Evolutionary conservation across 2,113 vertebrate species (phyloP), one percentile per base, ranked within the genome.

Genomic region (Clarias gariepinus): DNA sequence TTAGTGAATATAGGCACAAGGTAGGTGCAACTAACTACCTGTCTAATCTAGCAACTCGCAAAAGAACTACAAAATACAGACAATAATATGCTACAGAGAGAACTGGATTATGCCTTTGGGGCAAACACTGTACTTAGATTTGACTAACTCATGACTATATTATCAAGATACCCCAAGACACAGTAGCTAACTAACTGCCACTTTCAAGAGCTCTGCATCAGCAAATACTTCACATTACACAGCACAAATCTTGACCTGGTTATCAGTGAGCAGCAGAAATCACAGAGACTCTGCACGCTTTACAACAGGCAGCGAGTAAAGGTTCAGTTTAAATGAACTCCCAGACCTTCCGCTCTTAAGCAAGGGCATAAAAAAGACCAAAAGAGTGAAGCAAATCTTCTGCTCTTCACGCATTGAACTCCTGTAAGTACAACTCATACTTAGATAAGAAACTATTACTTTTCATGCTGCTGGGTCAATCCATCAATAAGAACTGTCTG

Each of bases 261-360:
- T 82, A 76, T 87, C 85, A 74, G 41, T 25, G 7, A 82, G 57
- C 77, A 86, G 61, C 7, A 41, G 85, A 86, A 81, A 60, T 86
- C 78, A 71, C 30, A 28, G 64, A 55, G 68, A 2, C 63, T n/a
- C 47, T 71, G 53, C 76, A 61, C 66, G 4, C 21, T 87, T 87
- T 87, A 82, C 66, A 69, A 85, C 69, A 68, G 85, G 36, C 52
- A 78, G 36, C 55, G 82, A 82, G 78, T 84, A 85, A 89, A 89
- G 69, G 83, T 87, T 84, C 81, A 61, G 36, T 12, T 64, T 10
- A 81, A 47, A 55, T 81, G 13, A 71, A 52, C 87, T 80, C 73
- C 30, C 41, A 69, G 80, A 86, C 80, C 57, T 82, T 0, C 57
- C 58, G 47, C 57, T 74, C 47, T 86, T 78, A 47, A 84, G 81